Evolutionary conservation across 2,888 invertebrate genomes (phyloP).

Genomic region (Augiades crinisus): DNA sequence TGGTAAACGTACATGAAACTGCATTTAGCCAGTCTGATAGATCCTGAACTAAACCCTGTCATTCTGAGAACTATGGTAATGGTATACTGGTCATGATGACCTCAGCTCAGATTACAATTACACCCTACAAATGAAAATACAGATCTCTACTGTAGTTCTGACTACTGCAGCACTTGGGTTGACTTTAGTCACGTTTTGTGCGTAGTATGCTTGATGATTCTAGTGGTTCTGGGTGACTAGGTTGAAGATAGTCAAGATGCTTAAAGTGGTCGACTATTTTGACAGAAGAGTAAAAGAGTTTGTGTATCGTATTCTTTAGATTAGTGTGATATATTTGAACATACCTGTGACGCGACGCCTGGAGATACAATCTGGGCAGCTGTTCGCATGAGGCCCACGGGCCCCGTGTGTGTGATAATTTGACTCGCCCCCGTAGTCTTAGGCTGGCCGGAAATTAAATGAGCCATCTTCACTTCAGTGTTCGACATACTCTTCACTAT

Average conservation of each 20-base stretch:
- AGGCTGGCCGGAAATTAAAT: slow-evolving; percentile 63
- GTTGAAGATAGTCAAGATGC: not conserved
- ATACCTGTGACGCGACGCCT: slow-evolving; percentile 69
- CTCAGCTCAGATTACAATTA: too few relatives aligned
- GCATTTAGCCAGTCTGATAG: too few relatives aligned
- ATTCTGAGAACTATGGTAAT: too few relatives aligned
- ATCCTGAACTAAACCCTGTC: too few relatives aligned
- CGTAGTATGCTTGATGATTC: too few relatives aligned
- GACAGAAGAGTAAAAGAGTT: not conserved
- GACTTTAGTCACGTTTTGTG: too few relatives aligned
- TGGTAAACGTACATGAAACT: too few relatives aligned
- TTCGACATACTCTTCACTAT: slow-evolving; percentile 72
- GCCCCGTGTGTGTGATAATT: slow-evolving; percentile 61
- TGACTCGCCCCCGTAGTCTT: slow-evolving; percentile 63
- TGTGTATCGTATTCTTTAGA: not conserved
- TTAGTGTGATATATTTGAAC: not conserved
- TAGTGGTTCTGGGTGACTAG: not conserved
- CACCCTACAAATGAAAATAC: too few relatives aligned
- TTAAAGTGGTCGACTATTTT: not conserved
- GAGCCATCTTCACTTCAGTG: slow-evolving; percentile 74
- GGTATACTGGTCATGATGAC: too few relatives aligned
- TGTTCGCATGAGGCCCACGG: slow-evolving; percentile 70
- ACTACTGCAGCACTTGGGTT: too few relatives aligned
- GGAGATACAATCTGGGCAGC: slow-evolving; percentile 71
- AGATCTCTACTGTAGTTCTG: too few relatives aligned